Evolutionary conservation across 2,888 invertebrate species (phyloP), one percentile per base, ranked within the genome.

Genomic region (Tubiluchus corallicola): DNA sequence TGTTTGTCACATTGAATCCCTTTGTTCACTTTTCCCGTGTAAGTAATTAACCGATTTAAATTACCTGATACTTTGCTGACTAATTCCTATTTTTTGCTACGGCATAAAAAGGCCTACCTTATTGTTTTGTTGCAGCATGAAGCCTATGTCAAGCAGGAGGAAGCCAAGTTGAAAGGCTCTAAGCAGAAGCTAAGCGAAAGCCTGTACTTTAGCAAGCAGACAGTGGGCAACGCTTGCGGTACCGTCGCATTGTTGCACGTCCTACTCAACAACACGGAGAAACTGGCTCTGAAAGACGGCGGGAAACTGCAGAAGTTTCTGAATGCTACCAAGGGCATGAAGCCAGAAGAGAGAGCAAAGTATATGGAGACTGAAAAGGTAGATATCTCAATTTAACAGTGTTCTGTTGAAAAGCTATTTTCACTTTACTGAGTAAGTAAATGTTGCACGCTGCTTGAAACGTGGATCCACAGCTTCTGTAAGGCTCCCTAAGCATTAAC

Each of bases 161-260:
- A 50, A 37, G 46, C 45, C 20, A 21, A 21, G 4, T 46, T 46
- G 29, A 47, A 51, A 4, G 17, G 45, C 1, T 47, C 45, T 2
- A 75, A 74, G 1, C 77, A 78, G 60, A 68, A 70, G 46, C 60
- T 76, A 37, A 71, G 75, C 1, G 69, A 71, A 4, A 72, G 77
- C 54, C 65, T 90, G 41, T 92, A 81, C 63, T 87, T 80, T 61
- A 75, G 92, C 73, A 82, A 83, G 56, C 90, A 94, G 64, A 77
- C 77, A 45, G 77, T 92, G 42, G 78, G 79, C 47, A 96, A 96
- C 68, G 92, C 96, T 20, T 98, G 96, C 68, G 96, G 96, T 21
- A 92, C 94, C 3, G 77, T 96, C 50, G 94, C 94, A n/a, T 70
- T 98, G 37, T 78, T 98, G 46, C 96, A 98, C 62, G 77, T 85